Evolutionary conservation across 2,888 invertebrate genomes (phyloP).

Genomic region (Cephus pygmeus): DNA sequence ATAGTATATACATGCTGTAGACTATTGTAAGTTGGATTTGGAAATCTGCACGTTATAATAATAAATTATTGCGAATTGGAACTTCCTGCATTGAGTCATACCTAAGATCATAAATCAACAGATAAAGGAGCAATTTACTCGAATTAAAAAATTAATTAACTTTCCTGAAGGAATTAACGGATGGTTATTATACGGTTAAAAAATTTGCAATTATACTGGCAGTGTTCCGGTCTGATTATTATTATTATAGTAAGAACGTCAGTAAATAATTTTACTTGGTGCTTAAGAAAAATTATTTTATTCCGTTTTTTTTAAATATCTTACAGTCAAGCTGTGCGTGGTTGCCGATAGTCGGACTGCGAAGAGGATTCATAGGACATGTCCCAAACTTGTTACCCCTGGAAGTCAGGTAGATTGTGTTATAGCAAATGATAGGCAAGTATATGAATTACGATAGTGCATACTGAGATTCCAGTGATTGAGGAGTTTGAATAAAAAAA

Average conservation of each 20-base stretch:
- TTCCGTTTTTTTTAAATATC: not conserved
- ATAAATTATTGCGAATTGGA: not conserved
- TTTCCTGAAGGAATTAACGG: not conserved
- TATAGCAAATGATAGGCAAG: constrained; percentile 77
- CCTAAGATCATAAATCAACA: too few relatives aligned
- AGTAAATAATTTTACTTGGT: not conserved
- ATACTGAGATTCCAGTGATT: not conserved
- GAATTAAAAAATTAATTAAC: not conserved
- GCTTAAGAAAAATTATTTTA: not conserved
- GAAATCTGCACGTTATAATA: not conserved
- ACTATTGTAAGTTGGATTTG: not conserved
- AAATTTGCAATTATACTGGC: not conserved
- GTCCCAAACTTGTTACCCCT: constrained; percentile 72
- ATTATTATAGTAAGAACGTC: not conserved
- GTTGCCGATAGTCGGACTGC: constrained; percentile 75
- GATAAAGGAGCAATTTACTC: too few relatives aligned
- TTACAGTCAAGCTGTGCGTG: constrained; percentile 77
- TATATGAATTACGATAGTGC: constrained; percentile 15
- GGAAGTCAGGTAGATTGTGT: constrained; percentile 77
- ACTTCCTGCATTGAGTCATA: not conserved
- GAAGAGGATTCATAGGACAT: constrained; percentile 73
- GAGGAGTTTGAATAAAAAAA: not conserved
- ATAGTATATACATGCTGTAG: not conserved
- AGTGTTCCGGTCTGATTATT: not conserved
- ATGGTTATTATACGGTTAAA: not conserved